Conservation (phyloP, 2,797 vertebrate genomes). For the Cryptoblepharus egeriae region DNA sequence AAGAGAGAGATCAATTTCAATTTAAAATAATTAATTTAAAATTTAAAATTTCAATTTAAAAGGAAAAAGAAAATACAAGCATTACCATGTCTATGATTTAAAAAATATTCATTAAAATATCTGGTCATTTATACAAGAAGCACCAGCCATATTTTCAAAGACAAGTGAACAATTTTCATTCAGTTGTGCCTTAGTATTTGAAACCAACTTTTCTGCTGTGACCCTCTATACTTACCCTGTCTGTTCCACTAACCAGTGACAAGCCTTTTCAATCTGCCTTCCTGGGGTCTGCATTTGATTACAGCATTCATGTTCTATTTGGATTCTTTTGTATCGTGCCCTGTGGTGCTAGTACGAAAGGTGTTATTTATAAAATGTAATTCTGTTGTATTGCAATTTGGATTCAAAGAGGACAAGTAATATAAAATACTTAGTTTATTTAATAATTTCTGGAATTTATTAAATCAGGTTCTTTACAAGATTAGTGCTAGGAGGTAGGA, state of each 20-base stretch:
- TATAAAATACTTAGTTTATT: slow-evolving; percentile 84
- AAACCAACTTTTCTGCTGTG: slow-evolving; percentile 77
- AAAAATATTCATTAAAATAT: slow-evolving; percentile 48
- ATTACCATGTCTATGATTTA: not conserved
- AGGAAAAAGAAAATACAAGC: not conserved
- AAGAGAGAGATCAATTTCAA: not conserved
- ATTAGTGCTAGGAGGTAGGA: slow-evolving; percentile 74
- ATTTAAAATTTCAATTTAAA: not conserved
- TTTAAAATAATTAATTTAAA: no score
- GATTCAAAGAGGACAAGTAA: slow-evolving; percentile 83
- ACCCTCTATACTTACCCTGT: slow-evolving; percentile 78
- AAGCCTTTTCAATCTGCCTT: slow-evolving; percentile 84
- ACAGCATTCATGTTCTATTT: slow-evolving; percentile 85
- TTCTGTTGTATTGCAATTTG: slow-evolving; percentile 85
- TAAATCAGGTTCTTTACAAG: slow-evolving; percentile 82
- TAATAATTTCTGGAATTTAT: slow-evolving; percentile 84
- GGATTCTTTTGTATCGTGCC: slow-evolving; percentile 85
- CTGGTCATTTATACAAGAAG: slow-evolving; percentile 61
- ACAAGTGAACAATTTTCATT: slow-evolving; percentile 73
- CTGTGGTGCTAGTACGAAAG: slow-evolving; percentile 83
- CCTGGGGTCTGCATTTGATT: slow-evolving; percentile 85
- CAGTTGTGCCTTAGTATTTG: slow-evolving; percentile 74
- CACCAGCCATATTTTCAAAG: slow-evolving; percentile 61
- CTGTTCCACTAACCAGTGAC: slow-evolving; percentile 77
- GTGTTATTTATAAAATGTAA: slow-evolving; percentile 87